Evolutionary conservation across 1,140 invertebrate genomes (phyloP).

Genomic region (Drosophila eugracilis): DNA sequence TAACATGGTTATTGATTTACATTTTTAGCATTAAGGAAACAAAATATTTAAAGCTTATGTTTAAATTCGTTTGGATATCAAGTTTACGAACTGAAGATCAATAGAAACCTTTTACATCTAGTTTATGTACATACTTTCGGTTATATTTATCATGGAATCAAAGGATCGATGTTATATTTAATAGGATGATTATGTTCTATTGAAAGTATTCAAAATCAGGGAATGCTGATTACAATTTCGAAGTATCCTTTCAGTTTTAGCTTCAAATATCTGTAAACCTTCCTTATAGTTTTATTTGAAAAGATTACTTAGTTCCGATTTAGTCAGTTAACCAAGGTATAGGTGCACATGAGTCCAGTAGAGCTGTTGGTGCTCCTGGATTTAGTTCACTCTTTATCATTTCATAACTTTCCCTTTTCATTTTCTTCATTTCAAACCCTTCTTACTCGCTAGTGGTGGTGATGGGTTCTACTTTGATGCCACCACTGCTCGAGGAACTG

Average conservation of each 20-base stretch:
- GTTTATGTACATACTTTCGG: slow-evolving; percentile 23
- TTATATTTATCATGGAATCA: too few species aligned
- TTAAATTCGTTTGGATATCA: slow-evolving; percentile 8
- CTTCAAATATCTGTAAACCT: too few species aligned
- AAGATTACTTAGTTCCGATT: background rate
- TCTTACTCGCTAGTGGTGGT: slow-evolving; percentile 85
- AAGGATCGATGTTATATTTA: background rate
- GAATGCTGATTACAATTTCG: background rate
- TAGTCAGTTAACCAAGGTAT: slow-evolving; percentile 24
- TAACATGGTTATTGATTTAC: slow-evolving; percentile 14
- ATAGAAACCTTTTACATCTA: slow-evolving; percentile 11
- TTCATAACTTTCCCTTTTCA: slow-evolving; percentile 16
- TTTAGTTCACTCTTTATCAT: slow-evolving; percentile 8
- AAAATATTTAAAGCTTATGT: background rate
- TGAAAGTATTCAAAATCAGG: background rate
- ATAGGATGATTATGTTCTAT: background rate
- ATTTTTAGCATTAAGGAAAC: slow-evolving; percentile 21
- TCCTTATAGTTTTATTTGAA: too few species aligned
- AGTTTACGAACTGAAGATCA: background rate
- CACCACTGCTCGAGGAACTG: slow-evolving; percentile 29
- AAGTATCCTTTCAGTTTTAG: background rate
- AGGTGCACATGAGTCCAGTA: background rate
- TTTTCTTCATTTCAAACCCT: slow-evolving; percentile 7
- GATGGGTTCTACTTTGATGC: slow-evolving; percentile 86
- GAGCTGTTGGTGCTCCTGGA: slow-evolving; percentile 8